phyloP scores from a whole-genome alignment of 2,888 invertebrate genomes.

The Toxonevra muliebris region DNA sequence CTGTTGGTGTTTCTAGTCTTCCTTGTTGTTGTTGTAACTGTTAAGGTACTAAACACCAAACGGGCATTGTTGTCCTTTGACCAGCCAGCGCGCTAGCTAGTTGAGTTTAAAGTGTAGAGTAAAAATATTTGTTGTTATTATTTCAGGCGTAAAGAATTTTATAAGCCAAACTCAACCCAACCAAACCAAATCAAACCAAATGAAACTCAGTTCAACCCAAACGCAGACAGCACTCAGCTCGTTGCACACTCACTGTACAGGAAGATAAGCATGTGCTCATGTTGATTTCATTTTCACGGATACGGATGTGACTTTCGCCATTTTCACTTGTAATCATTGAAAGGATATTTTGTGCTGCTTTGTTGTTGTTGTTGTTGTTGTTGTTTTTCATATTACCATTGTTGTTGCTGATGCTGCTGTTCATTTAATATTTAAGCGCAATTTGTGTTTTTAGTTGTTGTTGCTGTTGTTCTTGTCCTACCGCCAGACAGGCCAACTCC shows the following conservation, averaged over 20 bases:
- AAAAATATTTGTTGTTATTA: constrained; percentile 49
- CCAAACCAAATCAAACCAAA: no score
- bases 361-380: neutral
- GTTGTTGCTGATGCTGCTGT: constrained; percentile 37
- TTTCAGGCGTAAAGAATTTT: constrained; percentile 56
- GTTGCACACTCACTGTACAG: no score
- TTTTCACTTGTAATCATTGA: no score
- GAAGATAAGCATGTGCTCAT: neutral
- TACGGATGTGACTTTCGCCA: no score
- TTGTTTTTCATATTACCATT: neutral
- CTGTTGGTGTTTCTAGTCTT: neutral
- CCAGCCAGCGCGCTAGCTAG: constrained; percentile 4
- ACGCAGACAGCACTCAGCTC: no score
- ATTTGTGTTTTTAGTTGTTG: constrained; percentile 40
- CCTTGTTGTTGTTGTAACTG: constrained; percentile 1
- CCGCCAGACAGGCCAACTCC: no score
- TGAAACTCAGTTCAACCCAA: no score
- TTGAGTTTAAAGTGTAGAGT: neutral
- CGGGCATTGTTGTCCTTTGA: neutral
- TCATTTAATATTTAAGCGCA: constrained; percentile 60
- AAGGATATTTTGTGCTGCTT: neutral
- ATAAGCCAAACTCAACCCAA: constrained; percentile 24
- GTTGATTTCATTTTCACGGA: neutral
- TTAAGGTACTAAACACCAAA: neutral
- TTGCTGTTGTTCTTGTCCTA: no score